Base-by-base conservation (phyloP, 2,888 invertebrate species). In the Periphyllus acericola region DNA sequence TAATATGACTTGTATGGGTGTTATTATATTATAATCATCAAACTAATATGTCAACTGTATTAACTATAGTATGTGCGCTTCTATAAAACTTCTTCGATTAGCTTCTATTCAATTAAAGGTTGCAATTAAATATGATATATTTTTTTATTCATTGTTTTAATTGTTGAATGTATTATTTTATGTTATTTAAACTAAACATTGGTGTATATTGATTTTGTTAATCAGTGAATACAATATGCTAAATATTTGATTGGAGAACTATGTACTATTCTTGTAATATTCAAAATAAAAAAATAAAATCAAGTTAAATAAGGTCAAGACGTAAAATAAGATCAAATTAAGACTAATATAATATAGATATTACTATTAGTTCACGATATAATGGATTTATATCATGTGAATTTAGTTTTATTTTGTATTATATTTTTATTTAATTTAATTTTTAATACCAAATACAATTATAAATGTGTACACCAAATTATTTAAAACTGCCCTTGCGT, bases 261-360 rank as follows among this genome's bases (percentile, higher is more conserved):
- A 25, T 60, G 34, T 55, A 55, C 19, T 34, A 19, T 4, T 60
- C 25, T 8, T 80, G n/a, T 36, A n/a, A n/a, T 36, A n/a, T 79
- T 6, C n/a, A 60, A 60, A 79, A 79, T n/a, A 80, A 36, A 36
- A 80, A 80, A 80, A 60, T 32, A 34, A n/a, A 80, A 80, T 80
- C 17, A 79, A 60, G n/a, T 80, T 80, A 66, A 14, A 80, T 66
- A 66, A 25, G 79, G 34, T 80, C 79, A 60, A 66, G 36, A 60
- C 80, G 25, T 36, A 66, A 36, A n/a, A n/a, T 25, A 60, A 55
- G 0, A 79, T 32, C 25, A 79, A 21, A 78, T 32, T 55, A 78
- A 79, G 21, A 34, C 8, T 11, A 80, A 36, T 60, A 60, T n/a
- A 66, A 80, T 66, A n/a, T 25, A 66, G 8, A n/a, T n/a, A 9